These are phyloP conservation scores for Cyclophora albipunctata DNA, from an alignment of 2,888 invertebrate genomes.

Conservation along the genomic window DNA sequence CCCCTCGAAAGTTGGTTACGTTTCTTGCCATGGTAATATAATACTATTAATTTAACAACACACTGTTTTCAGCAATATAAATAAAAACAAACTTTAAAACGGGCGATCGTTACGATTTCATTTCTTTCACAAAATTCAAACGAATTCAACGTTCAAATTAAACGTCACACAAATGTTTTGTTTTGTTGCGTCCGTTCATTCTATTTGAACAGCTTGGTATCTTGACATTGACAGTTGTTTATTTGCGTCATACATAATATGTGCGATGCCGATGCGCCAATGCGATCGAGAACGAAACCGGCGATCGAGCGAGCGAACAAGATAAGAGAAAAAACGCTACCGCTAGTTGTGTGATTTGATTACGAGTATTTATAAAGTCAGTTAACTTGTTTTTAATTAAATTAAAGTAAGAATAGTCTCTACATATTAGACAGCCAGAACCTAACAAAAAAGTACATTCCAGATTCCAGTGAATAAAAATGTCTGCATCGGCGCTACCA, in stretches of 20 bases:
- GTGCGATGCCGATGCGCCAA: conserved; percentile 1
- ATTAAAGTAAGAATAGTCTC: too few relatives aligned
- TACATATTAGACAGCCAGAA: too few relatives aligned
- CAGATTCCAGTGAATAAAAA: conserved; percentile 27
- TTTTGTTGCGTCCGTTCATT: too few relatives aligned
- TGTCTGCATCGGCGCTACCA: conserved; percentile 78
- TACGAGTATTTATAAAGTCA: too few relatives aligned
- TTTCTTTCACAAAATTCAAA: conserved; percentile 28
- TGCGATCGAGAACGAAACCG: neutral
- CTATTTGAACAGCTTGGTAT: neutral
- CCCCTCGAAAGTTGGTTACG: conserved; percentile 57
- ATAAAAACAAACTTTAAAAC: neutral
- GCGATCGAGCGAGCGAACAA: too few relatives aligned
- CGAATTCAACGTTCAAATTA: too few relatives aligned
- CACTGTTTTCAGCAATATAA: neutral
- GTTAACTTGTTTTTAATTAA: neutral
- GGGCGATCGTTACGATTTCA: conserved; percentile 1
- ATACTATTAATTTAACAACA: too few relatives aligned
- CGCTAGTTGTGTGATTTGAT: neutral
- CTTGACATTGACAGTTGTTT: neutral
- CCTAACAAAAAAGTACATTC: conserved; percentile 2
- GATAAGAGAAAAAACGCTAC: too few relatives aligned
- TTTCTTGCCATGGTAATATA: conserved; percentile 45
- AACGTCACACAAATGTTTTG: too few relatives aligned
- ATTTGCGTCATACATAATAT: neutral